Evolutionary conservation across 1,140 invertebrate species (phyloP), one percentile per base, ranked within the genome.

Genomic region (Brachionus rotundiformis): DNA sequence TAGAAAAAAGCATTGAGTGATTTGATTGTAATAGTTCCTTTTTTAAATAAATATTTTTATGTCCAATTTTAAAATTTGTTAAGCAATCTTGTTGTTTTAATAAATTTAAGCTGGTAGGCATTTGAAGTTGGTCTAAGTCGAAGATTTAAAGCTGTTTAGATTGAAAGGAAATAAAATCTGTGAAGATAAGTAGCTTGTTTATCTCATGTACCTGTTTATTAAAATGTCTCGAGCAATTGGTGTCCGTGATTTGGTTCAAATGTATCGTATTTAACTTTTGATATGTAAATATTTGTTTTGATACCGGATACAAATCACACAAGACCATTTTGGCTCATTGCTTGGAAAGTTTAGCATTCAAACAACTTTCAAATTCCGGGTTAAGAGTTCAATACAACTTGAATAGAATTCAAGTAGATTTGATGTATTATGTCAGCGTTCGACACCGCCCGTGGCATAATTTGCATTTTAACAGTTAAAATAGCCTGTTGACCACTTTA

Each of bases 211-310:
- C 47, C 47, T 19, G n/a, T 41, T 41, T 41, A 16, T 25, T 19
- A 16, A 7, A 25, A 19, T 54, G 47, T 54, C 6, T 54, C n/a
- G 2, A 54, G 47, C 47, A 4, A 54, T 54, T 19, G 47, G 47
- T 54, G 47, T 54, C 47, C 47, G 47, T 54, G 47, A 54, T 54
- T 54, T 23, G 47, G 47, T 54, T 54, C 47, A 54, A 54, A 54
- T 54, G 47, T 54, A 54, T 54, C 19, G 19, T 54, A 19, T 54
- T 54, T 8, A 54, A 54, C n/a, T 54, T 54, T 54, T 54, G n/a
- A 54, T 54, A 23, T 54, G 16, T 19, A 23, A 54, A 54, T 54
- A 54, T 54, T 54, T 54, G 47, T 8, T 54, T 54, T 54, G 47
- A 8, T 54, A 54, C 47, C 47, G 47, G 47, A 54, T 54, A 54